These are phyloP conservation scores for Acrossocheilus fasciatus DNA, from an alignment of 2,797 vertebrate species.

Conservation along the genomic window DNA sequence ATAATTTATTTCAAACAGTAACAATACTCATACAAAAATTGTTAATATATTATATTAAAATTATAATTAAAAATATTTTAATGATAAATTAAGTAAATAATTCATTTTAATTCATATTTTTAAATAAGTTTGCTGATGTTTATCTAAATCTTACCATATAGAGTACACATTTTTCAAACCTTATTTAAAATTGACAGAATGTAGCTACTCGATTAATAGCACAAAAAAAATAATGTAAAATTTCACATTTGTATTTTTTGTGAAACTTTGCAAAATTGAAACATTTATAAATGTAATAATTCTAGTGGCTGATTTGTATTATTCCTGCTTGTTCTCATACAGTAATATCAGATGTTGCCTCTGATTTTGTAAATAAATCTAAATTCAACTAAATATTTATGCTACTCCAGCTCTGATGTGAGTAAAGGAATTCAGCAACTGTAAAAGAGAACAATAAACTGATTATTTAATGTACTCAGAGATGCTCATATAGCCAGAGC, in stretches of 20 bases:
- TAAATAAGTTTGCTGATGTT: slow-evolving; percentile 34
- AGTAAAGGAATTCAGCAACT: slow-evolving; percentile 40
- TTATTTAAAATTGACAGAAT: neutral
- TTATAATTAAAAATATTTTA: neutral
- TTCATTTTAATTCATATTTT: neutral
- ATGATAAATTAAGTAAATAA: neutral
- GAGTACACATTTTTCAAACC: neutral
- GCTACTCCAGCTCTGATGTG: neutral
- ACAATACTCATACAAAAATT: neutral
- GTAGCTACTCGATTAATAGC: neutral
- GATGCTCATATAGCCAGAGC: slow-evolving; percentile 42
- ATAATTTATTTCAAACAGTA: neutral
- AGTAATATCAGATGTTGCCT: neutral
- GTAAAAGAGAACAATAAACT: slow-evolving; percentile 52
- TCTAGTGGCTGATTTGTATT: neutral
- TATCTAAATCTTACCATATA: slow-evolving; percentile 4
- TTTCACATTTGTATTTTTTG: neutral
- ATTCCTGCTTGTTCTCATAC: neutral
- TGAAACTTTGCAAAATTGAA: neutral
- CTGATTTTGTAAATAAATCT: neutral
- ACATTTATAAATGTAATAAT: neutral
- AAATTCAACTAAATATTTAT: slow-evolving; percentile 21
- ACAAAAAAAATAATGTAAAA: neutral
- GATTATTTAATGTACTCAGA: slow-evolving; percentile 26
- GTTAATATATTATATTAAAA: neutral